Base-by-base conservation (phyloP, 1,140 invertebrate species). In the Nixonia krombeini region DNA sequence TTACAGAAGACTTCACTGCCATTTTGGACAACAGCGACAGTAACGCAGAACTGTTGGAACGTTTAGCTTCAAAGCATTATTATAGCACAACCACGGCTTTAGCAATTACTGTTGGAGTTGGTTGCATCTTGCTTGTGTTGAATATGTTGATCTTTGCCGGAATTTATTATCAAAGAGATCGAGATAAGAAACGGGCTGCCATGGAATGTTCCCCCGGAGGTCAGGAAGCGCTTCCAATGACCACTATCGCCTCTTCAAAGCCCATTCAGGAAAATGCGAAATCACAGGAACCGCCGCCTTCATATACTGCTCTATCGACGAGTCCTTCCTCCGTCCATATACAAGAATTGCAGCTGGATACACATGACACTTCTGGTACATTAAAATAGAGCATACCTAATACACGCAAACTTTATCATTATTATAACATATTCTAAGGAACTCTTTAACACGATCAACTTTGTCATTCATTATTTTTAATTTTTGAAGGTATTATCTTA, bases 121-220 rank as follows among this genome's bases (percentile, higher is more conserved):
- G 95, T 0, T 95, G 94, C 75, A 91, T 94, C 33, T 87, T 97
- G 2, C 86, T 97, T 2, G 88, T 95, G 1, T 87, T 96, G 8
- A 96, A 97, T 82, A 89, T 95, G 81, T 84, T 96, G 33, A 92
- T 96, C 41, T 96, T 96, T 74, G 92, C 93, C 1, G 94, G 92
- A 37, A 93, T 96, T 52, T 96, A 94, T 79, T 93, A 95, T 74
- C 93, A 95, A 73, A 85, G 92, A 25, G 90, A 93, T 53, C 76
- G 88, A 3, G 86, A 87, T 47, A 85, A 82, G 37, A 81, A 85
- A 57, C 72, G 82, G 15, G 78, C 80, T 4, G 72, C 79, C 0
- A 75, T 78, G 73, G 66, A 79, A 1, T 78, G 79, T 31, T 53
- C 68, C 1, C 61, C 80, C 0, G 81, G 78, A 13, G 78, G 74